These are phyloP conservation scores for Platynereis dumerilii DNA, from an alignment of 2,888 invertebrate species.

Conservation along the genomic window DNA sequence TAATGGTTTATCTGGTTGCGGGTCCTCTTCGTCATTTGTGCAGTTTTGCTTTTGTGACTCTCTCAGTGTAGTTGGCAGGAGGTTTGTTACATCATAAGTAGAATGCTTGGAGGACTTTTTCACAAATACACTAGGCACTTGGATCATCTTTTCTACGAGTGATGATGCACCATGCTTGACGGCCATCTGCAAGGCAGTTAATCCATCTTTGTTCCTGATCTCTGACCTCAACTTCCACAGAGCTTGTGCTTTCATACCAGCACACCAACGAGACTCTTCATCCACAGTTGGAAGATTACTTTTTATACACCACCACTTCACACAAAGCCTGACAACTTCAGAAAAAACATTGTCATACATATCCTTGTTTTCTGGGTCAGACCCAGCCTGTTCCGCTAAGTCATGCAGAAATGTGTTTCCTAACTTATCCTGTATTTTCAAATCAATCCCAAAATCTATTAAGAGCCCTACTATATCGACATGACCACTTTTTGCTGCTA, in stretches of 20 bases:
- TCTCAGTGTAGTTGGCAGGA: not conserved
- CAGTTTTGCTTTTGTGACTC: too few relatives aligned
- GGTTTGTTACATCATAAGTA: constrained; percentile 2
- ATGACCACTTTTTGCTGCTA: not conserved
- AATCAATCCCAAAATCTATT: constrained; percentile 37
- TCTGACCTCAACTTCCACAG: constrained; percentile 39
- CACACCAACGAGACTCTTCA: constrained; percentile 35
- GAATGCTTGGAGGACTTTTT: too few relatives aligned
- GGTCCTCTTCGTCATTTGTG: too few relatives aligned
- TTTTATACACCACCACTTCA: constrained; percentile 46
- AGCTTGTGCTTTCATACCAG: constrained; percentile 24
- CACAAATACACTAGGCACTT: too few relatives aligned
- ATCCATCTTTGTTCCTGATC: constrained; percentile 42
- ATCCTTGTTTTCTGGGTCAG: constrained; percentile 28
- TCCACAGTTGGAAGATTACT: constrained; percentile 38
- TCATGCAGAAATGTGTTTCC: constrained; percentile 50
- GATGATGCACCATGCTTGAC: constrained; percentile 44
- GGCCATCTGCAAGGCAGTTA: constrained; percentile 46
- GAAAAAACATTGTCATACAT: constrained; percentile 42
- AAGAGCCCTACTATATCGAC: not conserved
- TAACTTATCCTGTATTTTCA: constrained; percentile 38
- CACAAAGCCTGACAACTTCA: constrained; percentile 37
- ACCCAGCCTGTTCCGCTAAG: constrained; percentile 38
- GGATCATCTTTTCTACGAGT: constrained; percentile 42
- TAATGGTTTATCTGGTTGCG: too few relatives aligned